These are phyloP conservation scores for Dasyprocta punctata DNA, from an alignment of 2,113 vertebrate species.

Conservation along the genomic window DNA sequence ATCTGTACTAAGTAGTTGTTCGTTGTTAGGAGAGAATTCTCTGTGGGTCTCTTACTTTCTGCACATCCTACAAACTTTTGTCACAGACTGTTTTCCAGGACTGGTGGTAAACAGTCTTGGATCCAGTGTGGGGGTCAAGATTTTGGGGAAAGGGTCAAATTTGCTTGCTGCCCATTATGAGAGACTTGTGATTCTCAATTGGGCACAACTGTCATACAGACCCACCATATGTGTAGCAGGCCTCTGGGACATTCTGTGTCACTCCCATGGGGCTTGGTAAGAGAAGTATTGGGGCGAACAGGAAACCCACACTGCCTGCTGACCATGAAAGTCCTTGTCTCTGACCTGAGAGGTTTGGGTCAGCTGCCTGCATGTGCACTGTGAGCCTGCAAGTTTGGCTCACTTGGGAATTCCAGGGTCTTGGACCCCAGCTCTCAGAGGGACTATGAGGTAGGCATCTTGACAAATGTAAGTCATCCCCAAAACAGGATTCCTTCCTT, in stretches of 20 bases:
- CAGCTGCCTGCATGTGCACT: not conserved
- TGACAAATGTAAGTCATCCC: too few species aligned
- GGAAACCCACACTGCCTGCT: too few species aligned
- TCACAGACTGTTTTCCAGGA: not conserved
- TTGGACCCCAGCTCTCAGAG: too few species aligned
- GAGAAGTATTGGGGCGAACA: accelerated
- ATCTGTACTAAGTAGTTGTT: not conserved
- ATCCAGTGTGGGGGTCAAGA: not conserved
- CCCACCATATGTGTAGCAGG: accelerated
- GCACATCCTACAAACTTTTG: not conserved
- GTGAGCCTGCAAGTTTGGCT: not conserved
- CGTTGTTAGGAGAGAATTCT: not conserved
- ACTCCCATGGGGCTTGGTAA: not conserved
- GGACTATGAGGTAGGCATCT: not conserved
- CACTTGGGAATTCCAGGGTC: accelerated
- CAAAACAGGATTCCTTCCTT: not conserved
- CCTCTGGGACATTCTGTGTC: too few species aligned
- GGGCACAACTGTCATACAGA: not conserved
- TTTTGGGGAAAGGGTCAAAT: not conserved
- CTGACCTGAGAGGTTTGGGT: not conserved
- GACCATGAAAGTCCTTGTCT: not conserved
- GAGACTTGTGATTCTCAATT: not conserved
- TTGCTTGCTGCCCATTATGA: not conserved
- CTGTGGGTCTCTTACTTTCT: not conserved
- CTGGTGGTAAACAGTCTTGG: not conserved